A percentile compares a stretch with the other conserved stretches of the same genome.
Evolutionary conservation across 2,113 vertebrate species (phyloP).

Genomic region (Lepisosteus osseus): DNA sequence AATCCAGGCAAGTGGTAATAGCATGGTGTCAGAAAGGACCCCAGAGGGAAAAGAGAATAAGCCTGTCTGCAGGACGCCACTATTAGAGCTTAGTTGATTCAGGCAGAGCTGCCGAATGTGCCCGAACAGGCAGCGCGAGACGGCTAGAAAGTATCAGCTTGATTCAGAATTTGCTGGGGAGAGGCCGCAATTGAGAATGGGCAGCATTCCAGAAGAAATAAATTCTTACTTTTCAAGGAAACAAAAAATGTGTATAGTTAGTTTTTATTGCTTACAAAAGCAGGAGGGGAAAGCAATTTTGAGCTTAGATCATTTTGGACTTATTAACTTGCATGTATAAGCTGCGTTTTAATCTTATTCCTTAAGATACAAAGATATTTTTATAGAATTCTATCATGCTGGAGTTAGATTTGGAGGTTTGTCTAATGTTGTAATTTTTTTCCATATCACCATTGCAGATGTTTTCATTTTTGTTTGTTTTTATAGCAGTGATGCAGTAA

Average conservation of each 20-base stretch:
- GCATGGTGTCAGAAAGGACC: neutral
- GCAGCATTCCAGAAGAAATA: constrained; percentile 21
- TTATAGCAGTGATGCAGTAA: no score
- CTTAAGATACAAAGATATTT: neutral
- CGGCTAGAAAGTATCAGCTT: constrained; percentile 1
- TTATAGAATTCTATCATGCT: no score
- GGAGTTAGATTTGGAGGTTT: no score
- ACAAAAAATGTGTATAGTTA: constrained; percentile 5
- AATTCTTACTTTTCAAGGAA: constrained; percentile 18
- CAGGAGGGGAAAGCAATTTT: constrained; percentile 1
- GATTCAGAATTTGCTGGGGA: constrained; percentile 5
- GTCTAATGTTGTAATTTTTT: no score
- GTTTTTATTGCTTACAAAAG: constrained; percentile 27
- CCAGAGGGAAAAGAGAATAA: neutral
- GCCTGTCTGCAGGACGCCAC: constrained; percentile 9
- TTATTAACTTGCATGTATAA: constrained; percentile 18
- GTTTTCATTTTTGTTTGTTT: no score
- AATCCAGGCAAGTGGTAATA: neutral
- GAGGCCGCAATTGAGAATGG: constrained; percentile 3
- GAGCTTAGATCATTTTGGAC: constrained; percentile 22
- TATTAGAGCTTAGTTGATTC: neutral
- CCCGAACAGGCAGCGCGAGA: constrained; percentile 6
- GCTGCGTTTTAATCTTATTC: neutral
- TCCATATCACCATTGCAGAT: no score
- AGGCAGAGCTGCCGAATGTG: constrained; percentile 3